Base-by-base conservation (phyloP, 2,113 vertebrate genomes). In the Murina feae region DNA sequence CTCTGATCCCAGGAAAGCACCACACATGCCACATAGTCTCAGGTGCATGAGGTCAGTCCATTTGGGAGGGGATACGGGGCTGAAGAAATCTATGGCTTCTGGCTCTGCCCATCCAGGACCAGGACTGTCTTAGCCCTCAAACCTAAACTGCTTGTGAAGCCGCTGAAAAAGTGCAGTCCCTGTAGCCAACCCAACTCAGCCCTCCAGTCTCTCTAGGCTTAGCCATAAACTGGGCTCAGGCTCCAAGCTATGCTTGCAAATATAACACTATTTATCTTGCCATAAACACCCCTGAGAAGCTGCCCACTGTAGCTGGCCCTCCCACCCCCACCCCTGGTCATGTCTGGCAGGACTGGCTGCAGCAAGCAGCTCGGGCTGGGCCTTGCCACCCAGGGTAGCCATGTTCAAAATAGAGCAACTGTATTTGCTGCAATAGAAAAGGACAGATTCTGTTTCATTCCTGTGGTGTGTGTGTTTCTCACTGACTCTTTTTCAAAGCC, bases 401-500 rank as follows among this genome's bases (percentile, higher is more conserved):
- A 10, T 13, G 53, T 94, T 96, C 87, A 90, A 86, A 97, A 87
- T 4, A 44, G 72, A 35, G 66, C 92, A 60, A 94, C 84, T 90
- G 89, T 51, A 4, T 51, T 95, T 37, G 0, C 44, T 84, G 53
- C 44, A 93, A 86, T 81, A 82, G 81, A 91, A 91, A 93, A 28
- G 21, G 93, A 93, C 55, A 96, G 93, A 37, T 72, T 39, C 35
- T 23, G n/a, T 80, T 97, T 94, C 78, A 63, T 47, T 39, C 88
- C 80, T 87, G 44, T 44, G 37, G 42, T 4, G 28, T 68, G 21
- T 63, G 58, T 87, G 18, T 87, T 92, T 79, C 42, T 90, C 69
- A 91, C 81, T 37, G 91, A 76, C 55, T 87, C 69, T 28, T 91
- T 96, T 95, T 87, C 95, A 94, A 97, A 97, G 92, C 35, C 76